phyloP scores from a whole-genome alignment of 1,140 invertebrate genomes.

The Dufourea novaeangliae region DNA sequence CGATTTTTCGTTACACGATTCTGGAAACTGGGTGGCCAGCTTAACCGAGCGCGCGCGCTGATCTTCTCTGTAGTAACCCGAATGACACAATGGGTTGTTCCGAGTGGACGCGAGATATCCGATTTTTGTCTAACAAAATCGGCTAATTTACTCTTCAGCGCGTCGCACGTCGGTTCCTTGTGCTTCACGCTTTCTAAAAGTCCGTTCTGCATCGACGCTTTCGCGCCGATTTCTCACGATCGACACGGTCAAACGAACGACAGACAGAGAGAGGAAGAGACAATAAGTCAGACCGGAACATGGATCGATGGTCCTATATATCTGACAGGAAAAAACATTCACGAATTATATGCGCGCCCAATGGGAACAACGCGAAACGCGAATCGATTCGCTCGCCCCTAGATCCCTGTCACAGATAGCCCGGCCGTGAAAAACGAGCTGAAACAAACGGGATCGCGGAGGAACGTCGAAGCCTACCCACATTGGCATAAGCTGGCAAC shows the following conservation, averaged over 20 bases:
- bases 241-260: background rate
- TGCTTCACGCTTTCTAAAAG: slow-evolving; percentile 26
- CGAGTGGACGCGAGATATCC: background rate
- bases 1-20: slow-evolving; percentile 33
- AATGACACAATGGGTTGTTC: slow-evolving; percentile 32
- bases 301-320: background rate
- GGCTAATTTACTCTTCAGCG: slow-evolving; percentile 40
- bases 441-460: slow-evolving; percentile 6
- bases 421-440: slow-evolving; percentile 7
- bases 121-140: slow-evolving; percentile 50
- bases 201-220: background rate
- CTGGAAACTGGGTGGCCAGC: slow-evolving; percentile 21
- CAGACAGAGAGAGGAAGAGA: background rate
- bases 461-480: slow-evolving; percentile 4
- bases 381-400: background rate
- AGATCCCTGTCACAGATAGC: slow-evolving; percentile 19
- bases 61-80: too few species aligned
- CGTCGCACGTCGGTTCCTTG: background rate
- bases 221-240: background rate
- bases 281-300: background rate
- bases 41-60: too few species aligned
- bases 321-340: background rate
- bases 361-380: background rate
- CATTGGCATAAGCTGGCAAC: slow-evolving; percentile 12
- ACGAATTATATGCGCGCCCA: background rate